Percentiles rank a stretch among this genome's conserved stretches.
These are phyloP conservation scores for Nebria ingens DNA, from an alignment of 1,140 invertebrate species.

Conservation along the genomic window DNA sequence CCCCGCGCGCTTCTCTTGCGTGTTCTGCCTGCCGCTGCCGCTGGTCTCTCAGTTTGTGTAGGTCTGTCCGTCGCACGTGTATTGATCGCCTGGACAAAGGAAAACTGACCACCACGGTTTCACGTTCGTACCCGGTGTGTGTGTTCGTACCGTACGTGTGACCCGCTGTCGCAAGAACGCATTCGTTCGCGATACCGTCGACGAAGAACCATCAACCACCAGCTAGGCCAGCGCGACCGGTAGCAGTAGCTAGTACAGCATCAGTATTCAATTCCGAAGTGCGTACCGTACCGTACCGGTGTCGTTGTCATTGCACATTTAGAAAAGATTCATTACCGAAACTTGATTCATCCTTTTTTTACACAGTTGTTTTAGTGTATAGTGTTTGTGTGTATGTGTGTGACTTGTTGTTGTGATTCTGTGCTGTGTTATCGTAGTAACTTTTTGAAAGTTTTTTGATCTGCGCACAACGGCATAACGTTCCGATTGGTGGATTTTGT, in stretches of 20 bases:
- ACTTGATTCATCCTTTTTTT: not conserved
- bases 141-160: not conserved
- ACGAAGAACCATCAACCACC: not conserved
- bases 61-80: slow-evolving; percentile 25
- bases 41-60: slow-evolving; percentile 18
- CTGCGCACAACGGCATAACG: not conserved
- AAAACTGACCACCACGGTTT: slow-evolving; percentile 28
- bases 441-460: not conserved
- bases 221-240: no score
- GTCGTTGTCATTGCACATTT: no score
- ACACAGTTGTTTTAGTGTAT: not conserved
- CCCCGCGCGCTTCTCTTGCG: slow-evolving; percentile 9
- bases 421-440: no score
- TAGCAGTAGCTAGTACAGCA: no score
- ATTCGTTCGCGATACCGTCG: not conserved
- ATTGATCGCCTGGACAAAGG: slow-evolving; percentile 36
- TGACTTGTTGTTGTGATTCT: no score
- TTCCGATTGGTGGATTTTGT: not conserved
- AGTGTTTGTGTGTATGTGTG: not conserved
- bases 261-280: no score
- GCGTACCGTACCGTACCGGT: no score
- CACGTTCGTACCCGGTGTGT: not conserved
- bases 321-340: no score
- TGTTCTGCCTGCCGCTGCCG: not conserved
- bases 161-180: not conserved